Evolutionary conservation across 2,113 vertebrate genomes (phyloP).

Genomic region (Coreoperca whiteheadi): DNA sequence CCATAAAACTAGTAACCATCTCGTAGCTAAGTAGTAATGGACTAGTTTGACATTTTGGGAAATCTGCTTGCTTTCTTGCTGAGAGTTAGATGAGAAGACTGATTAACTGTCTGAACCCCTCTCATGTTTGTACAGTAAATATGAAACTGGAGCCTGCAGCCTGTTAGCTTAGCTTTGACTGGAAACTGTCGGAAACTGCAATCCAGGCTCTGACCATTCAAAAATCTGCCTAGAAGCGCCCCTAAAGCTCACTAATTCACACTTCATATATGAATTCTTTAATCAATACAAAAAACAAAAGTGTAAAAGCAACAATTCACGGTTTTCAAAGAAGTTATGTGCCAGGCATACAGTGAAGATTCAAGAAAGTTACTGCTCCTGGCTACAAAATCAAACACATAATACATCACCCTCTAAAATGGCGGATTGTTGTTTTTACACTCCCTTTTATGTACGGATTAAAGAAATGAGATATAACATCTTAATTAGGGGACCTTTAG

Average conservation of each 20-base stretch:
- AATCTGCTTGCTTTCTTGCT: neutral
- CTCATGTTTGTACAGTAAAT: neutral
- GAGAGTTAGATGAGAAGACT: neutral
- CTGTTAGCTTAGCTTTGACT: neutral
- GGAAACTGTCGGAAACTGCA: neutral
- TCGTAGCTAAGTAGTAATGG: neutral
- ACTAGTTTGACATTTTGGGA: neutral
- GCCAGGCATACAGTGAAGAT: neutral
- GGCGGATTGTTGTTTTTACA: neutral
- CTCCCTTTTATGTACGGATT: neutral
- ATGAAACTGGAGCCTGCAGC: neutral
- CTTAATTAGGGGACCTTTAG: conserved; percentile 19
- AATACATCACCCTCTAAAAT: neutral
- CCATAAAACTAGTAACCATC: neutral
- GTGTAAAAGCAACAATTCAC: neutral
- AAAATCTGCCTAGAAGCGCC: neutral
- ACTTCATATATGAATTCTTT: neutral
- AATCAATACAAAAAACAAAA: neutral
- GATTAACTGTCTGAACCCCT: too few species aligned
- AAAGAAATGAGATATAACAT: conserved; percentile 8
- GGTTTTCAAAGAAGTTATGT: neutral
- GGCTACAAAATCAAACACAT: neutral
- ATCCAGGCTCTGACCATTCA: too few species aligned
- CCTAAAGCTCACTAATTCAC: neutral
- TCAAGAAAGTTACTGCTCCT: neutral